A percentile compares a stretch with the other conserved stretches of the same genome.
Conservation (phyloP, 2,888 invertebrate species). For the Diarsia brunnea region DNA sequence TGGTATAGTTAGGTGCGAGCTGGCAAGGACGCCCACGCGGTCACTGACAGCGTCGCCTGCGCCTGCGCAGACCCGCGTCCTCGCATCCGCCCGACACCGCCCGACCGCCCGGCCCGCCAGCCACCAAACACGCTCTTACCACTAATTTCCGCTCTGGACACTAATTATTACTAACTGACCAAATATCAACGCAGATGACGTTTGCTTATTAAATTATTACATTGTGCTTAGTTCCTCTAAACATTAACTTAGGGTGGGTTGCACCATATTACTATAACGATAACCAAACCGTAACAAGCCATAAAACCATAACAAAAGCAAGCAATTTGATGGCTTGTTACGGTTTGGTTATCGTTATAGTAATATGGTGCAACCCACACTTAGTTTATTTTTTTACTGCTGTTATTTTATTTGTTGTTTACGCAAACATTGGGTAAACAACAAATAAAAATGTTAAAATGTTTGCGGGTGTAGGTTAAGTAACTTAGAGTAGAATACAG, state of each 20-base stretch:
- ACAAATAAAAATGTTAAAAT: too few species aligned
- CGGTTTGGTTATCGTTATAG: too few species aligned
- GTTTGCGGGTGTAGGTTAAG: too few species aligned
- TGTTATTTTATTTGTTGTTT: too few species aligned
- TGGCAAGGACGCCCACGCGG: conserved; percentile 79
- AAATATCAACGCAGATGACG: conserved; percentile 9
- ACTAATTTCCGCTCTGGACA: conserved; percentile 52
- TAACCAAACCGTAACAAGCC: too few species aligned
- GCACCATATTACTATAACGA: too few species aligned
- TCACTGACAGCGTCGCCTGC: conserved; percentile 77
- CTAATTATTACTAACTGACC: conserved; percentile 23
- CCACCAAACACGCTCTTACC: conserved; percentile 33
- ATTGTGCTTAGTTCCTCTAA: background rate
- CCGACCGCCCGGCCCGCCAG: conserved; percentile 33
- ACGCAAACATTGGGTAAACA: too few species aligned
- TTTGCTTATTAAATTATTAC: background rate
- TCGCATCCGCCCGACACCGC: conserved; percentile 41
- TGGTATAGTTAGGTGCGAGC: conserved; percentile 39
- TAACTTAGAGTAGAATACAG: too few species aligned
- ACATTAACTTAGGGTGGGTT: background rate
- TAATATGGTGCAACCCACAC: too few species aligned
- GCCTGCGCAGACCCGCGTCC: conserved; percentile 45
- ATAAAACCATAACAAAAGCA: too few species aligned
- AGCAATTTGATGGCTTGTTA: too few species aligned
- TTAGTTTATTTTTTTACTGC: too few species aligned